Evolutionary conservation across 2,113 vertebrate genomes (phyloP).

Genomic region (Meles meles): DNA sequence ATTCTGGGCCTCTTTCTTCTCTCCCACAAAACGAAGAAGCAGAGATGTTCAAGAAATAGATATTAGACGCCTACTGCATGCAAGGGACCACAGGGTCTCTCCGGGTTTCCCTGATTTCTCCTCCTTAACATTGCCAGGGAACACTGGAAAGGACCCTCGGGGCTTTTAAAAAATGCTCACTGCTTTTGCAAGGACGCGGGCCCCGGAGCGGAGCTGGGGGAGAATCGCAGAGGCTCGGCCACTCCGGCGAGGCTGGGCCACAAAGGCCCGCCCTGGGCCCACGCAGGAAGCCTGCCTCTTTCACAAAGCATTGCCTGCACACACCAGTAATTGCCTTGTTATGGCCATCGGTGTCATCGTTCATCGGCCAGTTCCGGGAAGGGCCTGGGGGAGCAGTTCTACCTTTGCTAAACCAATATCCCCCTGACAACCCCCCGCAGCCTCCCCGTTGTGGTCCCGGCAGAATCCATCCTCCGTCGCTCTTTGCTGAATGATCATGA

Average conservation of each 20-base stretch:
- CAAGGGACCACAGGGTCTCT: background rate
- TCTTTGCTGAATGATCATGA: slow-evolving; percentile 89
- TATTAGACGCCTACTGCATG: accelerated
- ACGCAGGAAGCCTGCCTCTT: slow-evolving; percentile 77
- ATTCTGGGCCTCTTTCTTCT: slow-evolving; percentile 59
- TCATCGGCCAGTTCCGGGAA: slow-evolving; percentile 74
- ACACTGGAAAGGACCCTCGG: slow-evolving; percentile 34
- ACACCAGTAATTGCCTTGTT: slow-evolving; percentile 85
- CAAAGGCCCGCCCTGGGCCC: slow-evolving; percentile 72
- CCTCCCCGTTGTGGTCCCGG: slow-evolving; percentile 89
- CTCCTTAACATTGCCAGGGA: slow-evolving; percentile 43
- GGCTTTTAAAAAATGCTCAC: slow-evolving; percentile 61
- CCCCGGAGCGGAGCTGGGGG: background rate
- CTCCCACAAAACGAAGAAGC: background rate
- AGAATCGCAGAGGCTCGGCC: background rate
- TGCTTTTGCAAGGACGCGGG: slow-evolving; percentile 41
- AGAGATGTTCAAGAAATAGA: background rate
- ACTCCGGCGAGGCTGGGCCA: background rate
- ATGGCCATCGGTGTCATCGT: slow-evolving; percentile 80
- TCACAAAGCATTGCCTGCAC: slow-evolving; percentile 83
- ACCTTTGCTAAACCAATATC: slow-evolving; percentile 82
- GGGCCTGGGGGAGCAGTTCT: slow-evolving; percentile 80
- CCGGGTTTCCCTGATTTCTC: background rate
- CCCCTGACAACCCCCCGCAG: slow-evolving; percentile 79
- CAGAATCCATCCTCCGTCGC: slow-evolving; percentile 93